These are phyloP conservation scores for Aspidiotus destructor DNA, from an alignment of 2,888 invertebrate species.

Conservation along the genomic window DNA sequence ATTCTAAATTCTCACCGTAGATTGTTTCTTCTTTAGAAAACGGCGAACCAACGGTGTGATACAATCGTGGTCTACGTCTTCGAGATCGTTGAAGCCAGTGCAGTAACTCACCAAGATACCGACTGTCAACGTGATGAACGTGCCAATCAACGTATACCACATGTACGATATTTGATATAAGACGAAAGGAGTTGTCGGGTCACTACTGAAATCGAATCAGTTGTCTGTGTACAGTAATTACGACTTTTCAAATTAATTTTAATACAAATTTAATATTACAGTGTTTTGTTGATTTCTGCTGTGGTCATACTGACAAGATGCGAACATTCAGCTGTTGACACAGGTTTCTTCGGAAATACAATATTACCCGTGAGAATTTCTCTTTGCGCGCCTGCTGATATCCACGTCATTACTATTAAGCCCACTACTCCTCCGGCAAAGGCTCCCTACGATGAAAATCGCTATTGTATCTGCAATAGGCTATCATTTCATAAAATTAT, in stretches of 20 bases:
- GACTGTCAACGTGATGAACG: conserved; percentile 53
- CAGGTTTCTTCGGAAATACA: conserved; percentile 38
- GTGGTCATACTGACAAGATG: conserved; percentile 34
- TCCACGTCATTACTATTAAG: conserved; percentile 38
- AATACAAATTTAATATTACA: too few relatives aligned
- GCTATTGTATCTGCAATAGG: background rate
- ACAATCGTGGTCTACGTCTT: conserved; percentile 50
- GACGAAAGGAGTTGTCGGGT: conserved; percentile 39
- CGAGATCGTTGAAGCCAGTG: conserved; percentile 46
- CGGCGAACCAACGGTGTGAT: conserved; percentile 55
- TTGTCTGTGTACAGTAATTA: too few relatives aligned
- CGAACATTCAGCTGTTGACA: conserved; percentile 37
- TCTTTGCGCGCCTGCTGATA: conserved; percentile 38
- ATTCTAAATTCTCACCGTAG: background rate
- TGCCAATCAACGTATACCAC: conserved; percentile 65
- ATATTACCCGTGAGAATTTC: conserved; percentile 38
- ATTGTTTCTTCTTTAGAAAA: conserved; percentile 4
- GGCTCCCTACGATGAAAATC: conserved; percentile 37
- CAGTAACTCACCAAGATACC: conserved; percentile 54
- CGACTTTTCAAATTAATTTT: too few relatives aligned
- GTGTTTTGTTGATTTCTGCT: too few relatives aligned
- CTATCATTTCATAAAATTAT: background rate
- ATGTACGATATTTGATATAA: conserved; percentile 66
- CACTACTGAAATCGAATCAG: background rate
- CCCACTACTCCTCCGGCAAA: conserved; percentile 38